Conservation (phyloP, 2,113 vertebrate genomes). For the Plectropomus leopardus region DNA sequence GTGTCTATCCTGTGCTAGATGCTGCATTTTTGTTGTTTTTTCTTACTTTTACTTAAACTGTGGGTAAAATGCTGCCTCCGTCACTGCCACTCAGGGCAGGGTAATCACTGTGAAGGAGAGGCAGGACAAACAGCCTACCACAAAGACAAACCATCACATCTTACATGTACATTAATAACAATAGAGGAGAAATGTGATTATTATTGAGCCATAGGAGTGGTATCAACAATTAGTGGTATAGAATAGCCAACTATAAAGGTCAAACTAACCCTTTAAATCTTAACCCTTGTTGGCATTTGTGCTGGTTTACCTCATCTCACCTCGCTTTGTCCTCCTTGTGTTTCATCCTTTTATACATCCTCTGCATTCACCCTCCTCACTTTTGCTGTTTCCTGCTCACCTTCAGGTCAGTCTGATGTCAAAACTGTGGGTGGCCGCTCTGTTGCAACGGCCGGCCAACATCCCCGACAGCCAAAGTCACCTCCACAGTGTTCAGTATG, state of each 20-base stretch:
- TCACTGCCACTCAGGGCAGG: too few species aligned
- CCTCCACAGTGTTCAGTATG: constrained; percentile 38
- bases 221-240: too few species aligned
- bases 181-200: too few species aligned
- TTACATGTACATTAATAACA: too few species aligned
- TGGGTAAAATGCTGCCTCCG: too few species aligned
- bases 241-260: too few species aligned
- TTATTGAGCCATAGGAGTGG: neutral
- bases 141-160: too few species aligned
- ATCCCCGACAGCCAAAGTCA: constrained; percentile 67
- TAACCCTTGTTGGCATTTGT: neutral
- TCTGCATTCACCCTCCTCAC: neutral
- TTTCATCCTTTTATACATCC: neutral
- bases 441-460: constrained; percentile 30
- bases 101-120: too few species aligned
- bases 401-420: constrained; percentile 32
- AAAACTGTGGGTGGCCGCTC: constrained; percentile 24
- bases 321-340: neutral
- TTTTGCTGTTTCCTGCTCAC: constrained; percentile 10
- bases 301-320: neutral
- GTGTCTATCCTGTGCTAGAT: too few species aligned
- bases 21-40: too few species aligned
- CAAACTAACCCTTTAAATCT: neutral
- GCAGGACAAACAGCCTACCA: too few species aligned
- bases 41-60: too few species aligned